Percentiles rank a stretch among this genome's conserved stretches.
These are phyloP conservation scores for Phymastichus coffea DNA, from an alignment of 1,140 invertebrate species.

Conservation along the genomic window DNA sequence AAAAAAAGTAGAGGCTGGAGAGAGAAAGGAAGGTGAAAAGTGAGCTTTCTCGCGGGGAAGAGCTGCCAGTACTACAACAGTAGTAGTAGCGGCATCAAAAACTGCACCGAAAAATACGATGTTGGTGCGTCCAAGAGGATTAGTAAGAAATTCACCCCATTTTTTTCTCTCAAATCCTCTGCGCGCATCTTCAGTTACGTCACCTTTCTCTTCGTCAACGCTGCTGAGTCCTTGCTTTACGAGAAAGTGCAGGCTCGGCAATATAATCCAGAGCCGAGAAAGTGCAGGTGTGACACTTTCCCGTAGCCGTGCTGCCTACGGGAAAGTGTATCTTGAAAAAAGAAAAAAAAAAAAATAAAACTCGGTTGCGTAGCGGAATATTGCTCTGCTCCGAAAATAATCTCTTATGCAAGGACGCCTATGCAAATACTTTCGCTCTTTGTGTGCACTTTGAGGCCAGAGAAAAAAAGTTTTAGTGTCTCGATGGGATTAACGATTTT, in stretches of 20 bases:
- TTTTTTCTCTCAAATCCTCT: slow-evolving; percentile 29
- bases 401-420: slow-evolving; percentile 23
- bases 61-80: too few species aligned
- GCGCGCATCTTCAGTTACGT: slow-evolving; percentile 1
- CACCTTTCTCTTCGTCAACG: slow-evolving; percentile 17
- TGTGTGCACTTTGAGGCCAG: neutral
- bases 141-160: slow-evolving; percentile 36
- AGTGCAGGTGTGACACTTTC: slow-evolving; percentile 25
- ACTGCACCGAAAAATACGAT: too few species aligned
- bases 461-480: neutral
- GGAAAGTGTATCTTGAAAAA: neutral
- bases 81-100: neutral
- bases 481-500: neutral
- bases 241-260: neutral
- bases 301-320: neutral
- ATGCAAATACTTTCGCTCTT: neutral
- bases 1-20: neutral
- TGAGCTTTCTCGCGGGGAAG: slow-evolving; percentile 24
- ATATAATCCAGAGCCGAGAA: slow-evolving; percentile 12
- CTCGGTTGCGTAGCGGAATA: neutral
- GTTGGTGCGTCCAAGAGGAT: slow-evolving; percentile 18
- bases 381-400: slow-evolving; percentile 15
- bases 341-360: neutral
- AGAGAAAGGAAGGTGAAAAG: slow-evolving; percentile 9
- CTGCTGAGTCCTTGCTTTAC: neutral